Evolutionary conservation across 2,113 vertebrate species (phyloP).

Genomic region (Coregonus clupeaformis): DNA sequence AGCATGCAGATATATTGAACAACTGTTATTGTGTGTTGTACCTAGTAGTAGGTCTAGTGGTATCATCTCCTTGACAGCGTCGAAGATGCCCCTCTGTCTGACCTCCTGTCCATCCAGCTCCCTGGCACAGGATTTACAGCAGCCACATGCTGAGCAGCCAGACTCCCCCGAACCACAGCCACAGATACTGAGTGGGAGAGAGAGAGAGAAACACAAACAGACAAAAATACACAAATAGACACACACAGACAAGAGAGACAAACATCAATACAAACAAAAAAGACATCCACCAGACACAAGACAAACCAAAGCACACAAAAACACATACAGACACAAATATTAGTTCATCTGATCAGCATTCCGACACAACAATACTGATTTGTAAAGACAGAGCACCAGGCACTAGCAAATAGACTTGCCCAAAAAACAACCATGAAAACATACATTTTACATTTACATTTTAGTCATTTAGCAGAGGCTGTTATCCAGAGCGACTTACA

Average conservation of each 20-base stretch:
- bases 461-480: no score
- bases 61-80: conserved; percentile 99
- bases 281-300: no score
- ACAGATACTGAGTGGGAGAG: conserved; percentile 82
- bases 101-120: conserved; percentile 97
- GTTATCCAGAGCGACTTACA: no score
- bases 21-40: conserved; percentile 41
- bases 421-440: no score
- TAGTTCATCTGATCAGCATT: background rate
- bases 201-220: background rate
- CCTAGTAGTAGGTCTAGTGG: conserved; percentile 95
- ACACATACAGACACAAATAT: background rate
- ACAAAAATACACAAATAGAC: no score
- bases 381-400: background rate
- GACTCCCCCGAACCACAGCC: conserved; percentile 98
- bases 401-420: background rate
- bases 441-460: no score
- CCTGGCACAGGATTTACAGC: conserved; percentile 96
- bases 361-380: no score
- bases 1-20: no score
- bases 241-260: no score
- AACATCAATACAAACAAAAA: background rate
- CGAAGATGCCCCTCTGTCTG: conserved; percentile 95
- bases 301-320: conserved; percentile 7
- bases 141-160: conserved; percentile 94